Base-by-base conservation (phyloP, 1,140 invertebrate species). In the Drosophila willistoni region DNA sequence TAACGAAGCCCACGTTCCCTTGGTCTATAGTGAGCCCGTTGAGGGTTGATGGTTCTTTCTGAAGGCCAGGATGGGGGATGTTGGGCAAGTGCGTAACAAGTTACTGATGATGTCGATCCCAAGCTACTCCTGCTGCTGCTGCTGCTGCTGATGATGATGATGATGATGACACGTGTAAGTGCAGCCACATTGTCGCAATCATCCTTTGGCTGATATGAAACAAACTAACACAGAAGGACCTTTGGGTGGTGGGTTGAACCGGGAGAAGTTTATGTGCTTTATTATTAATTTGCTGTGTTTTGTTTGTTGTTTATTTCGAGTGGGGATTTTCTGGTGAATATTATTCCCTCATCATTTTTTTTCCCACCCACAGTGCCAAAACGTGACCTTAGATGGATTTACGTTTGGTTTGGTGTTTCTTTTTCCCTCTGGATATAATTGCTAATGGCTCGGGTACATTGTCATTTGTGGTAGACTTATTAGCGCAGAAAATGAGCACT, bases 161-260 rank as follows among this genome's bases (percentile, higher is more conserved):
- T 71, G 72, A 55, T 41, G 83, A 81, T 81, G 87, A 90, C 87
- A 90, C 87, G 87, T 90, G 87, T 90, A 90, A 90, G 83, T 81
- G 77, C 87, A 81, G 69, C 83, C 82, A 87, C 87, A 84, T 83
- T 90, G 87, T 90, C 74, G 87, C 87, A 90, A 90, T 90, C 90
- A 90, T 85, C 81, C 87, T 81, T 51, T 59, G 29, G 62, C 39
- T 33, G 42, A 42, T 34, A 62, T 34, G 47, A 54, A 25, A 51
- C 44, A 51, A 51, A 51, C 44, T 51, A 51, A 51, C 44, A 29
- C 59, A 69, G 36, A 29, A n/a, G 44, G 29, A 13, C 42, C 44
- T 9, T 14, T 34, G 64, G 5, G 5, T 13, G 36, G 5, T 33
- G 13, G 13, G 22, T 5, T 39, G 10, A 39, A 39, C 10, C 44